Base-by-base conservation (phyloP, 2,113 vertebrate genomes). In the Aegypius monachus region DNA sequence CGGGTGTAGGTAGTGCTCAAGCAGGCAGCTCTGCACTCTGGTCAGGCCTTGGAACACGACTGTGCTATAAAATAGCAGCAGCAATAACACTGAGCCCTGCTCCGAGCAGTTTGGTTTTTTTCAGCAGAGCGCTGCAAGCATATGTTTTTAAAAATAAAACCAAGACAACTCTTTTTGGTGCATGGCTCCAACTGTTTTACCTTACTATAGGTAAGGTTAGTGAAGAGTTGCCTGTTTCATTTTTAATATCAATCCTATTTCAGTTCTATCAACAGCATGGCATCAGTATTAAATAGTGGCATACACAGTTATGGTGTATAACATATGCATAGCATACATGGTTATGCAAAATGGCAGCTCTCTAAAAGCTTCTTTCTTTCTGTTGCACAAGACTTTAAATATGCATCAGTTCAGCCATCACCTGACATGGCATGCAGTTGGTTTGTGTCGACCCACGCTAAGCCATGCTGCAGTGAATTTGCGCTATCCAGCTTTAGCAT, bases 161-260 rank as follows among this genome's bases (percentile, higher is more conserved):
- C 53, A 90, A 77, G 61, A 16, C 18, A 31, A 34, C 58, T 95
- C 20, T 67, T 89, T 77, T 87, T 94, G 38, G 81, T 96, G 86
- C 9, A 21, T 20, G 11, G 56, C 45, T 81, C 50, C n/a, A 88
- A 4, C 19, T 43, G 70, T 75, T 85, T 84, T 91, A 38, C 59
- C 56, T 95, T 83, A 43, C 29, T 59, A 42, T 40, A 74, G 62
- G 31, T n/a, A n/a, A 92, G 71, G 38, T 22, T 53, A 74, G 38
- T 78, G 42, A 81, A 83, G 77, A 89, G 66, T 73, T 67, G 48
- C 31, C 70, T 77, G 62, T 72, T 96, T 93, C 29, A 59, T 96
- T 94, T 97, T 95, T 95, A 79, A 43, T 90, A 85, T 56, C 81
- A 70, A 25, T 88, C 34, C 65, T 94, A 72, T 88, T 94, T 88